These are phyloP conservation scores for Seriola rivoliana DNA, from an alignment of 2,113 vertebrate species.

Conservation along the genomic window DNA sequence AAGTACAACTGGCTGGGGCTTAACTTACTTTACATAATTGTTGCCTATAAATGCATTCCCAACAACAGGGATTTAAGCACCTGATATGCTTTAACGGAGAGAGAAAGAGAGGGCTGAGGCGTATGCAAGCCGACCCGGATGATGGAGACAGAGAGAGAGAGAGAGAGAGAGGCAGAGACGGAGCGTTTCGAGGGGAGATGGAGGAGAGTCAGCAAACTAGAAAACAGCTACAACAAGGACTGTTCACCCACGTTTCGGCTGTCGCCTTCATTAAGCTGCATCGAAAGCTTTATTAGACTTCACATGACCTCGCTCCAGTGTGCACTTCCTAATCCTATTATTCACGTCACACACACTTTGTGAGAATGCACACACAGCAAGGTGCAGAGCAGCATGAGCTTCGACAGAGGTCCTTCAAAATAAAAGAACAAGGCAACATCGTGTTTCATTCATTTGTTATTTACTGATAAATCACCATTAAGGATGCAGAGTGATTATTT, in stretches of 20 bases:
- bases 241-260: neutral
- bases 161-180: conserved; percentile 20
- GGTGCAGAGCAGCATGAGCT: neutral
- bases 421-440: neutral
- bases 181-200: neutral
- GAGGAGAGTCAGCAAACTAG: conserved; percentile 12
- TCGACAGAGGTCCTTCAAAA: neutral
- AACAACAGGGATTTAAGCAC: conserved; percentile 41
- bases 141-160: conserved; percentile 8
- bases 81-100: conserved; percentile 47
- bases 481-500: too few relatives aligned
- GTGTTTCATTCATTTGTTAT: too few relatives aligned
- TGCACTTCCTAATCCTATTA: neutral
- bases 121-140: conserved; percentile 8
- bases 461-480: too few relatives aligned
- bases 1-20: conserved; percentile 50
- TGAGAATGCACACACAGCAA: neutral
- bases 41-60: conserved; percentile 60
- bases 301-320: neutral
- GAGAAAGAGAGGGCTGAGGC: conserved; percentile 37
- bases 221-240: neutral
- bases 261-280: neutral
- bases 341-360: neutral
- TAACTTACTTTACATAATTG: conserved; percentile 68
- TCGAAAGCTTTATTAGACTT: neutral